Evolutionary conservation across 2,797 vertebrate species (phyloP).

Genomic region (Sebastes nivosus): DNA sequence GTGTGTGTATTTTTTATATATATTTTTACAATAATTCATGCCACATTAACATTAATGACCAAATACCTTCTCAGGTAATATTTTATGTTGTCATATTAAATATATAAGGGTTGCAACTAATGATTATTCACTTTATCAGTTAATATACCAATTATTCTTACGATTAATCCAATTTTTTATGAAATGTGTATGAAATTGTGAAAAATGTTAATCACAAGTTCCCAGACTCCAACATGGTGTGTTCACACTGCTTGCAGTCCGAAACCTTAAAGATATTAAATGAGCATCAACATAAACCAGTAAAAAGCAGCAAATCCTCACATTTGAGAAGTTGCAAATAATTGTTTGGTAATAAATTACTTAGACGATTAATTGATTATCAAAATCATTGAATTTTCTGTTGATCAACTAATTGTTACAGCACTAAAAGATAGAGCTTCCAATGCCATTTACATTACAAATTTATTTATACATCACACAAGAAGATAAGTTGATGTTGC

Average conservation of each 20-base stretch:
- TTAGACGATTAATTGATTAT: neutral
- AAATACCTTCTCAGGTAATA: neutral
- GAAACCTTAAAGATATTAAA: neutral
- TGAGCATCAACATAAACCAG: neutral
- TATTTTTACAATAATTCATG: too few species aligned
- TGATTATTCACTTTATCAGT: neutral
- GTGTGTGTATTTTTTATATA: too few species aligned
- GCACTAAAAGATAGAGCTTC: neutral
- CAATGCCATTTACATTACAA: neutral
- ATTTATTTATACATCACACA: slow-evolving; percentile 29
- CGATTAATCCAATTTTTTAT: accelerated
- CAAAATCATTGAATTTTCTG: neutral
- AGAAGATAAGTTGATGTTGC: neutral
- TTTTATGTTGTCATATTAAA: neutral
- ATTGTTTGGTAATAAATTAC: neutral
- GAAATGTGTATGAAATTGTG: neutral
- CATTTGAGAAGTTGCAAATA: neutral
- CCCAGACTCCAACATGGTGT: neutral
- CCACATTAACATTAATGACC: too few species aligned
- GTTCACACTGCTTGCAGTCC: neutral
- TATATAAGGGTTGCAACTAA: neutral
- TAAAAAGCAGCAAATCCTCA: neutral
- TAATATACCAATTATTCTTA: neutral
- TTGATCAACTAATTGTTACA: neutral
- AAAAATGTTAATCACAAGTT: neutral